Conservation (phyloP, 2,888 invertebrate species). For the Caenorhabditis angaria region DNA sequence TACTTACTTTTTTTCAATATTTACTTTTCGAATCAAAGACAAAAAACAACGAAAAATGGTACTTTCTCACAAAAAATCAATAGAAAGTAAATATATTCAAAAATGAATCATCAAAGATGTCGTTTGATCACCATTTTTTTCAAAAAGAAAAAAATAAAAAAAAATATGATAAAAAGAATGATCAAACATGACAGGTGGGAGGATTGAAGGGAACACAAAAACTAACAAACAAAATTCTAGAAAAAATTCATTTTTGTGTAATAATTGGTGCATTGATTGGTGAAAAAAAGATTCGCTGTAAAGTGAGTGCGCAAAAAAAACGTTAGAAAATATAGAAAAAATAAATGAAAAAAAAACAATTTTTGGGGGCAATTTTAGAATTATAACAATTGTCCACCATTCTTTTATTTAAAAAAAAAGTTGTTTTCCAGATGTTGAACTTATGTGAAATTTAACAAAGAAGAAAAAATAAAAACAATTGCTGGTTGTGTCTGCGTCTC, state of each 20-base stretch:
- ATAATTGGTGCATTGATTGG: constrained; percentile 7
- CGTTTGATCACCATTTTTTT: neutral
- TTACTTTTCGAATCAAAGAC: neutral
- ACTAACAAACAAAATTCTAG: neutral
- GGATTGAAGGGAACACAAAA: constrained; percentile 5
- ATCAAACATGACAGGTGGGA: constrained; percentile 6
- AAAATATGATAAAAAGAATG: neutral
- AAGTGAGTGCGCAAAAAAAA: neutral
- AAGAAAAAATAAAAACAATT: neutral
- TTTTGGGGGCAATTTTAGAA: neutral
- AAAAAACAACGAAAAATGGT: neutral
- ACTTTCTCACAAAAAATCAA: neutral
- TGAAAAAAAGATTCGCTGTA: neutral
- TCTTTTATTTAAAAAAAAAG: no score
- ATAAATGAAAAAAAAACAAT: neutral
- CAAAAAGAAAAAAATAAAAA: neutral
- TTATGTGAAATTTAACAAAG: neutral
- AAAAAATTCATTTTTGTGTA: constrained; percentile 1
- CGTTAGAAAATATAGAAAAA: neutral
- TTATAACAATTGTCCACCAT: neutral
- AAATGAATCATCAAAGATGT: constrained; percentile 1
- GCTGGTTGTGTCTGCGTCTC: constrained; percentile 16
- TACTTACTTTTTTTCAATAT: neutral
- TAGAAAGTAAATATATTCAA: constrained; percentile 3
- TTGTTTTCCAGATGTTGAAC: neutral